Base-by-base conservation (phyloP, 2,113 vertebrate genomes). In the Psophia crepitans region DNA sequence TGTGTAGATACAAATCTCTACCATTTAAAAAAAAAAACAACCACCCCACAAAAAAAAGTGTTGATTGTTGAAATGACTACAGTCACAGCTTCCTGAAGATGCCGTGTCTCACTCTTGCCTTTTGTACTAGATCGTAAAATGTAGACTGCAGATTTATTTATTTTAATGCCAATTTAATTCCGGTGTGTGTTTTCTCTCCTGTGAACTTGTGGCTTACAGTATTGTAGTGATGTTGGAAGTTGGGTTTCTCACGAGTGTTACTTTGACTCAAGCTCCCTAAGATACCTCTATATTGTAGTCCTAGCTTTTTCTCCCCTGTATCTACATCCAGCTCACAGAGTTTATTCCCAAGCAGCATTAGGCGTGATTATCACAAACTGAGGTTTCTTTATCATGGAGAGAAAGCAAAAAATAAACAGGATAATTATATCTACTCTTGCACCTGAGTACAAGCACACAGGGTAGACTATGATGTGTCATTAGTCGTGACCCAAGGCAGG, bases 191-290 rank as follows among this genome's bases (percentile, higher is more conserved):
- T 81, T 81, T 70, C 17, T 78, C 3, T 57, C 10, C 43, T 65
- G 19, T 32, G 60, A 79, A 35, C 3, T 78, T 2, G 0, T 14
- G 43, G 63, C 16, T 43, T 43, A 43, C 28, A 22, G 12, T 33
- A 57, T 20, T 51, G 19, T 60, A 60, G 32, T 8, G 28, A 13
- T 61, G 7, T 68, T 53, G 4, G 23, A 51, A 68, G 48, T 4
- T 58, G 21, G 6, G 7, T 60, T 80, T 63, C 23, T 39, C 12
- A 6, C 17, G 27, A 69, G 14, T 24, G 8, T 35, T 65, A 24
- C 8, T 84, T 66, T 9, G 6, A 8, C n/a, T 85, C 28, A 54
- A 60, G n/a, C 24, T 0, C 0, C 17, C 2, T 14, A 17, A 61
- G 33, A 5, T 65, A 39, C 0, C 35, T 65, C 1, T 68, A 27